Percentiles rank a stretch among this genome's conserved stretches.
These are phyloP conservation scores for Tupiocoris notatus DNA, from an alignment of 2,888 invertebrate genomes.

Conservation along the genomic window DNA sequence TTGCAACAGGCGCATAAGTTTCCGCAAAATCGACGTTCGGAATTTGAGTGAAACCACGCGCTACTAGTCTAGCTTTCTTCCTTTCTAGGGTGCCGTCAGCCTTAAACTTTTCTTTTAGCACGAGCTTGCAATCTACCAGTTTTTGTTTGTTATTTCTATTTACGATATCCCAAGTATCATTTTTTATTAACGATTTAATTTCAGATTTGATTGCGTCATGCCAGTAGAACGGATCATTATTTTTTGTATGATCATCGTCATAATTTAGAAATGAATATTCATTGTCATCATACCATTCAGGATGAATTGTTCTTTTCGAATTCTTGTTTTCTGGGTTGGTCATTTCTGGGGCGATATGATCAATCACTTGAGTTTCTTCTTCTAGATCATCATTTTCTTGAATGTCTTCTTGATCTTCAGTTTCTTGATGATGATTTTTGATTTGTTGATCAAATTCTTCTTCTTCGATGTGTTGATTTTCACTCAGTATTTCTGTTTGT, in stretches of 20 bases:
- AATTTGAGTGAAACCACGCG: conserved; percentile 6
- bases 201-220: conserved; percentile 37
- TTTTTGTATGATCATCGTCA: neutral
- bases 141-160: conserved; percentile 2
- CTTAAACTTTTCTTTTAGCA: conserved; percentile 27
- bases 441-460: too few species aligned
- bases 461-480: too few species aligned
- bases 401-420: too few species aligned
- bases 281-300: neutral
- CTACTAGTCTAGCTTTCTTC: too few species aligned
- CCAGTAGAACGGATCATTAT: neutral
- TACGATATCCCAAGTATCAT: conserved; percentile 27
- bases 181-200: conserved; percentile 22
- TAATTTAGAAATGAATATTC: neutral
- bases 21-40: conserved; percentile 50
- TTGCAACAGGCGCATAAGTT: conserved; percentile 50
- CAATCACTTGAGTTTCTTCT: too few species aligned
- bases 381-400: too few species aligned
- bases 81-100: too few species aligned
- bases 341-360: too few species aligned
- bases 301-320: too few species aligned
- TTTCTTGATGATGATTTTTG: too few species aligned
- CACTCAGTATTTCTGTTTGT: too few species aligned
- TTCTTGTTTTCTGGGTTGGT: too few species aligned
- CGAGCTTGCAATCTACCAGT: conserved; percentile 16